Evolutionary conservation across 2,797 vertebrate species (phyloP).

Genomic region (Sebastes vulpes): DNA sequence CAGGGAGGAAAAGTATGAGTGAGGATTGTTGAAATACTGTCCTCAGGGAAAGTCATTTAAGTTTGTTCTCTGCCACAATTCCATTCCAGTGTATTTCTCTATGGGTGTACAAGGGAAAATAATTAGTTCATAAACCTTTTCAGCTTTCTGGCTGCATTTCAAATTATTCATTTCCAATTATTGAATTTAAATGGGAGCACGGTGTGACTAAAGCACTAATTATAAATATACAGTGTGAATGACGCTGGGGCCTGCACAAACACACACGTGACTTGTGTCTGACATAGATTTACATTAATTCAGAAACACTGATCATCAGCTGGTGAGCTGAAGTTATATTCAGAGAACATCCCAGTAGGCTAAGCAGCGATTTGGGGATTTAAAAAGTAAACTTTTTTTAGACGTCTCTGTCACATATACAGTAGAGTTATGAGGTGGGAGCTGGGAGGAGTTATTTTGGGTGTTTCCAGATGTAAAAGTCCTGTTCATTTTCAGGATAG

Average conservation of each 20-base stretch:
- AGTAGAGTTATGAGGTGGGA: neutral
- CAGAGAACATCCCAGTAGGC: neutral
- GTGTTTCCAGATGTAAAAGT: neutral
- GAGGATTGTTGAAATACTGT: constrained; percentile 54
- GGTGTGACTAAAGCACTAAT: constrained; percentile 52
- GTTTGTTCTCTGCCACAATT: constrained; percentile 48
- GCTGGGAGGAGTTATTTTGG: neutral
- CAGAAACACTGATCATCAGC: neutral
- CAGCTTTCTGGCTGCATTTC: constrained; percentile 48
- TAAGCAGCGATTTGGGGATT: neutral
- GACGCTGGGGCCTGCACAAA: neutral
- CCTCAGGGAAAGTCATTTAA: constrained; percentile 64
- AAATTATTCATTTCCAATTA: constrained; percentile 66
- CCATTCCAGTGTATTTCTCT: constrained; percentile 44
- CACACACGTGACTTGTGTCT: neutral
- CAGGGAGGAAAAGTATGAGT: constrained; percentile 16
- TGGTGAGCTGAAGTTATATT: neutral
- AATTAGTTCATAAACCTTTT: constrained; percentile 70
- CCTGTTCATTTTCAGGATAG: too few species aligned
- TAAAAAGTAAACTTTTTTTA: neutral
- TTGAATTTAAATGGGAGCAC: constrained; percentile 38
- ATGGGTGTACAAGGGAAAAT: constrained; percentile 40
- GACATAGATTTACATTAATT: neutral
- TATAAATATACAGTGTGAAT: constrained; percentile 1
- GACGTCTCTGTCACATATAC: neutral